Base-by-base conservation (phyloP, 2,797 vertebrate species). In the Hephaestus fuliginosus region DNA sequence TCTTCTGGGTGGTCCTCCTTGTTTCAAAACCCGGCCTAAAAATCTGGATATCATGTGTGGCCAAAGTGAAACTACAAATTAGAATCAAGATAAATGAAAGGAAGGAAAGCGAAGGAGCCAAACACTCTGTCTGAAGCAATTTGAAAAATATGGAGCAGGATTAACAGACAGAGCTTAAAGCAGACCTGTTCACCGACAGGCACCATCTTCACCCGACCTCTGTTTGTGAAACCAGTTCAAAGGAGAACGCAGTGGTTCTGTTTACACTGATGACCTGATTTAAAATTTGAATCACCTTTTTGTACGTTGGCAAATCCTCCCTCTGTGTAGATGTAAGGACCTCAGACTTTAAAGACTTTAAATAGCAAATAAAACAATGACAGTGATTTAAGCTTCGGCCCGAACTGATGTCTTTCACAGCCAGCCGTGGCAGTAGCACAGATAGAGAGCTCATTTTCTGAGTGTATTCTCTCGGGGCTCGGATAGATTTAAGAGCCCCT, bases 31-130 rank as follows among this genome's bases (percentile, higher is more conserved):
- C 43, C 13, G 7, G 80, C 69, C 74, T 9, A 68, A 75, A 88
- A 92, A 89, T 90, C 84, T 94, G 91, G 87, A 89, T 90, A 76
- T 93, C 88, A 91, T 49, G 84, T 93, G 92, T 90, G 86, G 89
- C 88, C 86, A 36, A 85, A 88, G 74, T 76, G 61, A 90, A 91
- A 80, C 76, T 86, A 74, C 83, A 91, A 92, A 92, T 89, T 87
- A 87, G 78, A 91, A 84, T 87, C 61, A 84, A 86, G 90, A 86
- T 83, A 88, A 91, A 92, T 91, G 90, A 91, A 78, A 78, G 80
- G 79, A 88, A 80, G 82, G 82, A 78, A 83, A 58, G 60, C 9
- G 10, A 62, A 76, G 79, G 60, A 76, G 82, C 57, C 76, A 89
- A 91, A 89, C 82, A 91, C 80, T 76, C 80, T 68, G 89, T 85